Base-by-base conservation (phyloP, 2,888 invertebrate species). In the Crocallis elinguaria region DNA sequence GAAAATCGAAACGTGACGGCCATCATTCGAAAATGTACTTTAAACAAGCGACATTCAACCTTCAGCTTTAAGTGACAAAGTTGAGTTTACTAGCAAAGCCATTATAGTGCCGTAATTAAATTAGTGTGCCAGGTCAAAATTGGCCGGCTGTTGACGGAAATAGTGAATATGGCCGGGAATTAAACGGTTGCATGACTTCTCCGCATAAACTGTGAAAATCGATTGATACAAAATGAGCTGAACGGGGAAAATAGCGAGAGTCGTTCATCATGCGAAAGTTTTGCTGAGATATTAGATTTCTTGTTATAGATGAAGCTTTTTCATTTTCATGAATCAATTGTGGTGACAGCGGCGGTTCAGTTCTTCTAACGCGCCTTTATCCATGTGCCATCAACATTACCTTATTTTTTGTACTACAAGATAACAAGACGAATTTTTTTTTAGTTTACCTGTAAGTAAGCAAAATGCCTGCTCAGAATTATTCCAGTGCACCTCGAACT, bases 91-190 rank as follows among this genome's bases (percentile, higher is more conserved):
- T 44, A 32, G 32, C 16, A 30, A n/a, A 19, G 17, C 3, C 23
- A 30, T 42, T 41, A 39, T 49, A 45, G 51, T 59, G 57, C 29
- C 25, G 59, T 57, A 49, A 53, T 55, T 60, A 49, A 51, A 64
- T 65, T 62, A 65, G 57, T 63, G 51, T 56, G 60, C 50, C 27
- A 57, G 54, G 45, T 52, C 59, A 50, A 62, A 67, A 72, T 68
- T 69, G 66, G 65, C 35, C 57, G 63, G 52, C 57, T 70, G 75
- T 67, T 67, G 74, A 66, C 70, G 75, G 75, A 76, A 76, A 75
- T 75, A 77, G 73, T 63, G 66, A 64, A 55, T 67, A 60, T 71
- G 63, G 73, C 65, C 64, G 62, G 68, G 62, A 64, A 69, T 74
- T 74, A 42, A 49, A 38, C 17, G 33, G 38, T 29, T 17, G 43